These are phyloP conservation scores for Chionomys nivalis DNA, from an alignment of 2,113 vertebrate genomes.

Conservation along the genomic window DNA sequence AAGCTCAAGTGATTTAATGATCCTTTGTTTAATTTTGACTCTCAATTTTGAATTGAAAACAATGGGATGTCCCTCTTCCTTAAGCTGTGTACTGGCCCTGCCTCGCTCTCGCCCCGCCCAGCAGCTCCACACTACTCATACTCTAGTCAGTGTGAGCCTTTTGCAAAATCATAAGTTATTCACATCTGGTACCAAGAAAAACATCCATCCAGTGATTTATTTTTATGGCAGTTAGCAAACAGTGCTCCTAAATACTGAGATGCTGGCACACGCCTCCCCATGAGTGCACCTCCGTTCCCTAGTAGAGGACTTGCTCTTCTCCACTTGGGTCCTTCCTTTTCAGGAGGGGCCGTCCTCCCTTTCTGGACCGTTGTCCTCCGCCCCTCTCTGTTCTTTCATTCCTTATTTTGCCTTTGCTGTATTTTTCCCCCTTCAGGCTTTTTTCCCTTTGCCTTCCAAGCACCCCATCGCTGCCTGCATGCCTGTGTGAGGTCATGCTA, in stretches of 20 bases:
- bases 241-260: not conserved
- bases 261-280: not conserved
- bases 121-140: slow-evolving; percentile 71
- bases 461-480: slow-evolving; percentile 3
- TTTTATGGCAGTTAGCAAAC: slow-evolving; percentile 55
- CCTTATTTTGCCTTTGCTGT: not conserved
- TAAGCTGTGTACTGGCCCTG: too few relatives aligned
- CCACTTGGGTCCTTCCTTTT: not conserved
- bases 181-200: slow-evolving; percentile 64
- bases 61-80: not conserved
- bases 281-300: not conserved
- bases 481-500: not conserved
- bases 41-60: slow-evolving; percentile 71
- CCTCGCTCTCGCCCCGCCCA: not conserved
- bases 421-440: not conserved
- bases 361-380: not conserved
- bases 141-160: slow-evolving; percentile 63
- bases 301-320: not conserved
- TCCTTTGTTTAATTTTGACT: slow-evolving; percentile 76
- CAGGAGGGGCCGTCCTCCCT: not conserved
- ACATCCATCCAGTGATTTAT: slow-evolving; percentile 57
- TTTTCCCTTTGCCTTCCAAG: slow-evolving; percentile 23
- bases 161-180: slow-evolving; percentile 60
- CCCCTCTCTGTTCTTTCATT: slow-evolving; percentile 33
- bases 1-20: slow-evolving; percentile 59